Percentiles rank a stretch among this genome's conserved stretches.
Evolutionary conservation across 2,797 vertebrate species (phyloP).

Genomic region (Clarias fuscus): DNA sequence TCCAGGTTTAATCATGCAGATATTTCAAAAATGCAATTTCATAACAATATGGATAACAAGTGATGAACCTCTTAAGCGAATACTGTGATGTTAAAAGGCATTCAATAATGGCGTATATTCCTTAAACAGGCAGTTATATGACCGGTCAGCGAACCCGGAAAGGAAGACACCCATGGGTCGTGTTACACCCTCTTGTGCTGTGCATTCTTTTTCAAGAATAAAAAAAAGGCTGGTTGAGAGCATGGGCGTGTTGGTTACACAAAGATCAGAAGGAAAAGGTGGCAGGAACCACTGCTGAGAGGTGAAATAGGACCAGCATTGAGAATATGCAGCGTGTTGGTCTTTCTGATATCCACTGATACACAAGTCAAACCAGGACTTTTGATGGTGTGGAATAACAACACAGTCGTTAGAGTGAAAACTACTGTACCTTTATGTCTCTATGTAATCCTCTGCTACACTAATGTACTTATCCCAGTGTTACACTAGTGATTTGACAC

Average conservation of each 20-base stretch:
- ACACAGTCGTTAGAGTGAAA: no score
- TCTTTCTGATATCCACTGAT: background rate
- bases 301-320: background rate
- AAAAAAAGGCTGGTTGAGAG: slow-evolving; percentile 40
- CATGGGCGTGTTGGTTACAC: slow-evolving; percentile 24
- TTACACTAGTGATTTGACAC: no score
- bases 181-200: slow-evolving; percentile 34
- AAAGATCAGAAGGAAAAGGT: slow-evolving; percentile 22
- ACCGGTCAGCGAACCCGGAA: slow-evolving; percentile 42
- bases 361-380: no score
- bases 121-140: slow-evolving; percentile 8
- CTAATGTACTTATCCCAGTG: no score
- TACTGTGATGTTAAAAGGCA: background rate
- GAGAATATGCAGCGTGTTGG: background rate
- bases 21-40: background rate
- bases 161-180: slow-evolving; percentile 28
- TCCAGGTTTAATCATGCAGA: background rate
- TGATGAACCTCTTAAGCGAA: background rate
- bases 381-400: no score
- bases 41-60: background rate
- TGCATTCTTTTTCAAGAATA: slow-evolving; percentile 22
- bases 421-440: no score
- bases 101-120: no score
- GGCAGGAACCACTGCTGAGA: slow-evolving; percentile 19
- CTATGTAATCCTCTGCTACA: no score